Evolutionary conservation across 1,140 invertebrate species (phyloP), one percentile per base, ranked within the genome.

Genomic region (Maniola jurtina): DNA sequence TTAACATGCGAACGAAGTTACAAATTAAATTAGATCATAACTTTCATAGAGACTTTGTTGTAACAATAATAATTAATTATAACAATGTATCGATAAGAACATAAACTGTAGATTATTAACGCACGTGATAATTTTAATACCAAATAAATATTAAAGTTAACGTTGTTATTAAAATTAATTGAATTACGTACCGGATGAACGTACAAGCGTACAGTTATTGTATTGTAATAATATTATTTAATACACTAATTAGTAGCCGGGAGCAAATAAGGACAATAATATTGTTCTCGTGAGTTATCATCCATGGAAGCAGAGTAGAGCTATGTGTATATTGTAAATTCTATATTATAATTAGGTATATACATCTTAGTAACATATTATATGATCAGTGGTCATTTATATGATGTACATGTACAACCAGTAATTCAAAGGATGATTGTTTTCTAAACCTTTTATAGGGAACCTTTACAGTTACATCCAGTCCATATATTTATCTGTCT

Each of bases 231-330:
- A 58, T 64, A 60, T 35, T 55, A 34, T 55, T 55, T 34, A 55
- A 55, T 55, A 55, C 5, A 61, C 61, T 66, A 60, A 54, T 66
- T 45, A 50, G 45, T 54, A 40, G 48, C 15, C 58, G 25, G 40
- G 47, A 16, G 65, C 72, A 72, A 73, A 71, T 69, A 69, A 72
- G 66, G 52, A 69, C 66, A 71, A 71, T 65, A 71, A 70, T 65
- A 9, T 4, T 55, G 33, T 25, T 52, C 7, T 60, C 15, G n/a
- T 14, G 52, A 40, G 13, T 38, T 52, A 61, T 38, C 48, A 61
- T 14, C 6, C 25, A 35, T 5, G 5, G 10, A 3, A 16, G 6
- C 5, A 10, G 2, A 16, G 50, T 33, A 6, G 15, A 2, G 25
- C 40, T 60, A 47, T 15, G 42, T n/a, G 33, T 40, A 40, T 40